Base-by-base conservation (phyloP, 2,113 vertebrate genomes). In the Platichthys stellatus region DNA sequence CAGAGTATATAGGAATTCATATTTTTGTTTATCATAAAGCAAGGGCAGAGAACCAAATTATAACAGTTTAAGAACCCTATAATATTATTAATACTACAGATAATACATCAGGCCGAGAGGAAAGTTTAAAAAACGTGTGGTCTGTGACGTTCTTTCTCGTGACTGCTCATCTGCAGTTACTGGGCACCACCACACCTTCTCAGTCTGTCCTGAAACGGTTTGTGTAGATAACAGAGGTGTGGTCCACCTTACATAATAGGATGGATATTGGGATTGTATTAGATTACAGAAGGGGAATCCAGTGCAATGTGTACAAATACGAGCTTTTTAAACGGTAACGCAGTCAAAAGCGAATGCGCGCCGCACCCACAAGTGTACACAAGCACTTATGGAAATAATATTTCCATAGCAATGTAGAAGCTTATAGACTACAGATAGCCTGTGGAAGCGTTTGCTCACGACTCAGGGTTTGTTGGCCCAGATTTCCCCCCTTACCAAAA, bases 161-260 rank as follows among this genome's bases (percentile, higher is more conserved):
- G 1, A 2, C 13, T 60, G 7, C 35, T 63, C 13, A 26, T 58
- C 21, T 53, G 24, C 26, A 3, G n/a, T 57, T 5, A 49, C 35
- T 76, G 10, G 20, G 40, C 40, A 13, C 14, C 62, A 43, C 38
- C 71, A 53, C 64, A 59, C 60, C 21, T 66, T 66, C n/a, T 26
- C n/a, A 47, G 13, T 21, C 49, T 63, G 24, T 1, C 6, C 5
- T 24, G n/a, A 31, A 56, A 43, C n/a, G 0, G 47, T 5, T 28
- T 63, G 23, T 12, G 9, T 3, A 28, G 26, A 57, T 18, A 0
- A 38, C 18, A 13, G 26, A 60, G 45, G 23, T 49, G 35, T 51
- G 51, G 40, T 18, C 4, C 14, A 6, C 45, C 28, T 68, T 40
- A 12, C 63, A 5, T 18, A 5, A 43, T 28, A 10, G 9, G 17